A percentile compares a stretch with the other conserved stretches of the same genome.
Conservation (phyloP, 2,888 invertebrate genomes). For the Lasioglossum malachurum region DNA sequence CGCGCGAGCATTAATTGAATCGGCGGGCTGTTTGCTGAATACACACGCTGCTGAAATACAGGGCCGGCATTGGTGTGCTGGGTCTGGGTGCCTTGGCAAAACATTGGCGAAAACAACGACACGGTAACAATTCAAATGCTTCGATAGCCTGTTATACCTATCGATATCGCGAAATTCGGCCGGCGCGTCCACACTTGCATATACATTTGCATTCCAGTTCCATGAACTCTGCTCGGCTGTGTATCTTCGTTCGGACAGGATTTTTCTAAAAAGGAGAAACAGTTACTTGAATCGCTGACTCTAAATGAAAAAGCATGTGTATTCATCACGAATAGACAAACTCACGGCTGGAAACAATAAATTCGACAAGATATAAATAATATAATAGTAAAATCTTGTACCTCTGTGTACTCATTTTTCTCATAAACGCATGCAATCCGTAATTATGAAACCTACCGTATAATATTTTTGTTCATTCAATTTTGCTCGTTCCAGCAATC, state of each 20-base stretch:
- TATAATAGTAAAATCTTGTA: no score
- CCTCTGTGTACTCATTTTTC: no score
- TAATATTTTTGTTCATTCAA: no score
- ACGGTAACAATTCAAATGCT: conserved; percentile 35
- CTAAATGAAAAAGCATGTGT: no score
- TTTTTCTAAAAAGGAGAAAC: no score
- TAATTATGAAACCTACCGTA: no score
- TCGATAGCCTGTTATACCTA: conserved; percentile 13
- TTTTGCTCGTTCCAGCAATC: no score
- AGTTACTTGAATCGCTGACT: no score
- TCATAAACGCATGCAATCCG: no score
- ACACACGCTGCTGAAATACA: background rate
- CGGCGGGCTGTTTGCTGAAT: conserved; percentile 14
- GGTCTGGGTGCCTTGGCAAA: conserved; percentile 25
- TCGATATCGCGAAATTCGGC: conserved; percentile 35
- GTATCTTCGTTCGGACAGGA: background rate
- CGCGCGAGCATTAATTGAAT: conserved; percentile 37
- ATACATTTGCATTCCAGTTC: background rate
- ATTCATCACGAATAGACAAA: no score
- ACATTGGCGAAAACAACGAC: conserved; percentile 44
- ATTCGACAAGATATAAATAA: no score
- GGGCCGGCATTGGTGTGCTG: background rate
- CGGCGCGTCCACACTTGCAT: conserved; percentile 39
- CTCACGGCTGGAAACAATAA: no score
- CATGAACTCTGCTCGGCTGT: background rate